Evolutionary conservation across 2,113 vertebrate genomes (phyloP).

Genomic region (Dasyprocta punctata): DNA sequence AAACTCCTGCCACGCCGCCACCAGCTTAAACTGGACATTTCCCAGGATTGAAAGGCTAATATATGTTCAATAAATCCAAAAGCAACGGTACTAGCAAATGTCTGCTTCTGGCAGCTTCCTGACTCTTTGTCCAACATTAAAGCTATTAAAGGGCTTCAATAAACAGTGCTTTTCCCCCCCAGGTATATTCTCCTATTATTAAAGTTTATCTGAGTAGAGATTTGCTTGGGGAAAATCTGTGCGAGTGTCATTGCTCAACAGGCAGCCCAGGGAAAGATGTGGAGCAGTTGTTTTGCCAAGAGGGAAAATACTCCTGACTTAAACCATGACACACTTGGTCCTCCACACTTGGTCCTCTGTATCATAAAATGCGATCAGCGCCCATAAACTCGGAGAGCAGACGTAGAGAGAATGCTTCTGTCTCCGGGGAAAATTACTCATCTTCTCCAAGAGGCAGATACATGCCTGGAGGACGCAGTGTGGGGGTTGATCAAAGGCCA

Average conservation of each 20-base stretch:
- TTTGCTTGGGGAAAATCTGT: not conserved
- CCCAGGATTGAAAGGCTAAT: not conserved
- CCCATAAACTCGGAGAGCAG: slow-evolving; percentile 45
- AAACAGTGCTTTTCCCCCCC: not conserved
- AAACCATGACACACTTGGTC: not conserved
- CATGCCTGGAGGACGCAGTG: not conserved
- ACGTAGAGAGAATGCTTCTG: not conserved
- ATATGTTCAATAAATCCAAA: not conserved
- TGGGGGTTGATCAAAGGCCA: slow-evolving; percentile 46
- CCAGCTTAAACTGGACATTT: not conserved
- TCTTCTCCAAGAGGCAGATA: not conserved
- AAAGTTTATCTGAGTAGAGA: slow-evolving; percentile 27
- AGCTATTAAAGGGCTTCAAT: slow-evolving; percentile 33
- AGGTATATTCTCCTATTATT: slow-evolving; percentile 37
- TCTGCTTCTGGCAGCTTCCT: not conserved
- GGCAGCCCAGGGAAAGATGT: not conserved
- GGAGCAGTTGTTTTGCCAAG: slow-evolving; percentile 61
- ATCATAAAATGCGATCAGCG: not conserved
- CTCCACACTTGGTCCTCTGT: slow-evolving; percentile 25
- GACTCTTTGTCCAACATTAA: not conserved
- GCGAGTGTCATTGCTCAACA: slow-evolving; percentile 50
- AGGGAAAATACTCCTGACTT: slow-evolving; percentile 35
- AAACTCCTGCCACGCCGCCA: not conserved
- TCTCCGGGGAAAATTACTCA: slow-evolving; percentile 44
- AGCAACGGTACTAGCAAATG: not conserved